Evolutionary conservation across 1,140 invertebrate species (phyloP).

Genomic region (Pantala flavescens): DNA sequence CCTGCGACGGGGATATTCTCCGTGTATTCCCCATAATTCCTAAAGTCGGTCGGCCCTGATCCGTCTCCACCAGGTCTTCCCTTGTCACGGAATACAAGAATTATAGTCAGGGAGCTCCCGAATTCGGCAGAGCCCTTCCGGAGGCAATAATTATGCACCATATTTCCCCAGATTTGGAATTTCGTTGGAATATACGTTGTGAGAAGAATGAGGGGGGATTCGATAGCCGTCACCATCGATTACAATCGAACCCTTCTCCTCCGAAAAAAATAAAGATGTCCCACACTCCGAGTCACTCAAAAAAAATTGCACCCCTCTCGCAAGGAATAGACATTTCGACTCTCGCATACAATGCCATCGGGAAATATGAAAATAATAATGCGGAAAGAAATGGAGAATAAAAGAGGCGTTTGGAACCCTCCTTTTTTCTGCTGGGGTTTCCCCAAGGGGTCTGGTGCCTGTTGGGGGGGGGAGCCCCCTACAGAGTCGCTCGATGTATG

Average conservation of each 20-base stretch:
- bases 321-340: neutral
- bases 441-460: neutral
- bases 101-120: too few relatives aligned
- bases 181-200: neutral
- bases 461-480: neutral
- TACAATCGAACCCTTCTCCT: neutral
- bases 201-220: neutral
- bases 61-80: too few relatives aligned
- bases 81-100: too few relatives aligned
- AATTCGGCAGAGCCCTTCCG: too few relatives aligned
- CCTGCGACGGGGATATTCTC: too few relatives aligned
- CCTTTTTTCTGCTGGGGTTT: neutral
- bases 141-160: too few relatives aligned
- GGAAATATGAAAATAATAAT: neutral
- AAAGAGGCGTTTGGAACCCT: neutral
- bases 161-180: too few relatives aligned
- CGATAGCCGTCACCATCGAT: conserved; percentile 7
- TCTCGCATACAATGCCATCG: neutral
- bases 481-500: neutral
- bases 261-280: neutral
- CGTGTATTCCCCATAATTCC: too few relatives aligned
- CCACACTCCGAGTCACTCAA: neutral
- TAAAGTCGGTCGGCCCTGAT: too few relatives aligned
- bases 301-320: neutral
- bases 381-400: neutral